Base-by-base conservation (phyloP, 2,888 invertebrate species). In the Lamellibrachia satsuma region DNA sequence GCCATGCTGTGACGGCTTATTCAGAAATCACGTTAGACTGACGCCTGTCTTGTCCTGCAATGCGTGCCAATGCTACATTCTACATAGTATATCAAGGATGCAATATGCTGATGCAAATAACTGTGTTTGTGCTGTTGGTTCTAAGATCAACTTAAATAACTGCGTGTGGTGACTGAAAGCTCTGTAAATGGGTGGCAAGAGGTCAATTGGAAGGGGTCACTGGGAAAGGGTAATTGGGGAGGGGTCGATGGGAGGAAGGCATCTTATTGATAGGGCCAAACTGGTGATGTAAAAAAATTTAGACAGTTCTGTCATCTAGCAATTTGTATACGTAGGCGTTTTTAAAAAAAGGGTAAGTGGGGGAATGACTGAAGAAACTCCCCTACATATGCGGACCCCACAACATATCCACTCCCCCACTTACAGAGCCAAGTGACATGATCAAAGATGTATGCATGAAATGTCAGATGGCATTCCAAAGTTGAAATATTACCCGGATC, bases 401-500 rank as follows among this genome's bases (percentile, higher is more conserved):
- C 39, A 39, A 39, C 22, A 75, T 6, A 15, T 22, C 2, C 22
- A 15, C 15, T 0, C 75, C 11, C 75, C 75, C 75, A 75, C 75
- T 75, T 75, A 75, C 75, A 75, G 75, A n/a, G 75, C 75, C 75
- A 75, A 6, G 75, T 75, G 75, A 75, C 75, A 75, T 75, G 75
- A 75, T 75, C 75, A 75, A 75, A 57, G 57, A 57, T 15, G 57
- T 57, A 75, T 75, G 75, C 75, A 75, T 75, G 75, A 75, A 75
- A 75, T 75, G 75, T 75, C 75, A 75, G 75, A 75, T 75, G 75
- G 75, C 75, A 75, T 75, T 75, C 75, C 75, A 75, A 75, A 75
- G 75, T 75, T 75, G 75, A 75, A 75, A 75, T 75, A 75, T 75
- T 75, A 75, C 75, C 75, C 75, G 39, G 39, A 39, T 75, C 75